A percentile compares a stretch with the other conserved stretches of the same genome.
Conservation (phyloP, 2,113 vertebrate genomes). For the Porphyrio hochstetteri region DNA sequence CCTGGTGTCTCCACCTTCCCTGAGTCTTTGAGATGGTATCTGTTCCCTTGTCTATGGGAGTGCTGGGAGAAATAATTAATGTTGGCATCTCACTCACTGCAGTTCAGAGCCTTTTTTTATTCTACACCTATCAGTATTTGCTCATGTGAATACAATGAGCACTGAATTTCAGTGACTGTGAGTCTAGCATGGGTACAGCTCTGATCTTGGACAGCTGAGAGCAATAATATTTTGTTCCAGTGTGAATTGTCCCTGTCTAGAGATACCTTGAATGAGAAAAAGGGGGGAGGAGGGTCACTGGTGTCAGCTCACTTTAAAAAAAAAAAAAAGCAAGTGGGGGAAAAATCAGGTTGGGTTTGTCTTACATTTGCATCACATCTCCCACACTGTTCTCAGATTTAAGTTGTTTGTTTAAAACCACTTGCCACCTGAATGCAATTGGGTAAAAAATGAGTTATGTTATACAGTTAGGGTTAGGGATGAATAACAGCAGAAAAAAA, state of each 20-base stretch:
- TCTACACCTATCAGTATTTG: fast-evolving
- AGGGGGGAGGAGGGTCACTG: neutral
- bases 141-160: neutral
- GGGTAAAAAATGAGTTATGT: neutral
- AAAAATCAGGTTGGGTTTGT: neutral
- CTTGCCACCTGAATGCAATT: neutral
- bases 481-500: neutral
- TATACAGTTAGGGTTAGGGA: neutral
- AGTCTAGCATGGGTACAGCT: neutral
- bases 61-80: neutral
- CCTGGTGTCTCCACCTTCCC: neutral
- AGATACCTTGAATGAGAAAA: neutral
- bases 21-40: neutral
- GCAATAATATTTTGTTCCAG: neutral
- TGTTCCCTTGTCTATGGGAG: neutral
- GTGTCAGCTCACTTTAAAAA: neutral
- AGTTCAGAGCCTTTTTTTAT: neutral
- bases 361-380: neutral
- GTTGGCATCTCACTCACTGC: neutral
- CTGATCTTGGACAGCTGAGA: neutral
- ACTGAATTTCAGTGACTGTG: neutral
- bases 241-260: neutral
- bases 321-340: neutral
- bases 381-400: neutral
- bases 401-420: neutral